Evolutionary conservation across 2,888 invertebrate species (phyloP).

Genomic region (Meandrusa payeni): DNA sequence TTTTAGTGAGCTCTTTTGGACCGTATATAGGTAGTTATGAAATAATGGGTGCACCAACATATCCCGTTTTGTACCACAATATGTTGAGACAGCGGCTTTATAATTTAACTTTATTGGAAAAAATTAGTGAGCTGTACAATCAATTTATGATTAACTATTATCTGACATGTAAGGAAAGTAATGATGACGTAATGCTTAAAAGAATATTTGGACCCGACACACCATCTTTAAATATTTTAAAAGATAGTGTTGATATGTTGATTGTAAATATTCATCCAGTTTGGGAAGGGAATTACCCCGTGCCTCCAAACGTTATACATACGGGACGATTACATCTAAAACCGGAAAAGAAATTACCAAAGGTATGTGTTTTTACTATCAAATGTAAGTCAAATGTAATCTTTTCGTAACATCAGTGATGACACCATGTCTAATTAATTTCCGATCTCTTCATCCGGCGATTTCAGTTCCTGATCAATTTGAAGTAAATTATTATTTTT

Average conservation of each 20-base stretch:
- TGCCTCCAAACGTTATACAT: constrained; percentile 28
- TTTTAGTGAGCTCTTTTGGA: constrained; percentile 40
- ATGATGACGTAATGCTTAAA: constrained; percentile 13
- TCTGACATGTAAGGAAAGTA: not conserved
- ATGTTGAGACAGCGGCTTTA: constrained; percentile 15
- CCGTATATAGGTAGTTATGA: constrained; percentile 26
- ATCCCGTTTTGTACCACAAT: constrained; percentile 32
- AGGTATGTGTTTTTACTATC: constrained; percentile 1
- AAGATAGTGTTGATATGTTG: constrained; percentile 29
- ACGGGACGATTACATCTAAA: constrained; percentile 31
- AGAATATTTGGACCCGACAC: constrained; percentile 16
- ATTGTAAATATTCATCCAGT: constrained; percentile 33
- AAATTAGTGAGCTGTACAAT: constrained; percentile 6
- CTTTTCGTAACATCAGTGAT: too few relatives aligned
- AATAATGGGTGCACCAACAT: constrained; percentile 31
- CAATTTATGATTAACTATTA: not conserved
- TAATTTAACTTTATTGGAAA: constrained; percentile 22
- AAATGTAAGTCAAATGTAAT: too few relatives aligned
- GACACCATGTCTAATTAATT: too few relatives aligned
- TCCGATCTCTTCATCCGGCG: too few relatives aligned
- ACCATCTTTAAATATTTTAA: constrained; percentile 30
- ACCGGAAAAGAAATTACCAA: constrained; percentile 36
- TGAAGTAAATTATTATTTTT: too few relatives aligned
- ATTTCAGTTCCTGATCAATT: too few relatives aligned
- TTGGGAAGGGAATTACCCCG: constrained; percentile 30